A percentile compares a stretch with the other conserved stretches of the same genome.
Conservation (phyloP, 2,888 invertebrate genomes). For the Ischnus inquisitorius region DNA sequence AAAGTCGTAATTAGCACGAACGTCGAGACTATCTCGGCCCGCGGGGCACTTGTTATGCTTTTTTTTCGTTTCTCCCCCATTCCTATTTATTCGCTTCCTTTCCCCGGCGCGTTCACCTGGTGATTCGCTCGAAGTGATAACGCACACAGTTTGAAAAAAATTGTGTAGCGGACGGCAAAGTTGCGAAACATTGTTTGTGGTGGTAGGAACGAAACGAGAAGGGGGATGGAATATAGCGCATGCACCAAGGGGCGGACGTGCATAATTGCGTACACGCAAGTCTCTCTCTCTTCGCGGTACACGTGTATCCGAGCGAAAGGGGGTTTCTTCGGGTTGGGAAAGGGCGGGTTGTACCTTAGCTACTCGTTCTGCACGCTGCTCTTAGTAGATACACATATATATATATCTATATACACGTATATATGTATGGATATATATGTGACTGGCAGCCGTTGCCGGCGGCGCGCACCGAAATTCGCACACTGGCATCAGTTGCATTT, state of each 20-base stretch:
- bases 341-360: neutral
- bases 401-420: neutral
- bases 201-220: slow-evolving; percentile 31
- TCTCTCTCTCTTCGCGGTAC: neutral
- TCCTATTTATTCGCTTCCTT: too few relatives aligned
- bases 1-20: neutral
- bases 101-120: too few relatives aligned
- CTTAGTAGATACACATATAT: neutral
- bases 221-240: neutral
- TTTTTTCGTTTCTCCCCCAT: neutral
- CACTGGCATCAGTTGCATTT: slow-evolving; percentile 66
- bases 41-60: neutral
- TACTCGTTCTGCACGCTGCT: slow-evolving; percentile 5
- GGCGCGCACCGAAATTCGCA: slow-evolving; percentile 61
- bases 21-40: slow-evolving; percentile 3
- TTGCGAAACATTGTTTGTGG: too few relatives aligned
- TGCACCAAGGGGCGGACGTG: neutral
- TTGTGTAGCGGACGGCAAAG: too few relatives aligned
- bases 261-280: slow-evolving; percentile 45
- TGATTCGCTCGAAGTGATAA: too few relatives aligned
- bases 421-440: slow-evolving; percentile 5
- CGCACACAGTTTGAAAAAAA: too few relatives aligned
- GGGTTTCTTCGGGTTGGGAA: neutral
- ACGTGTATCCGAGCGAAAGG: slow-evolving; percentile 6
- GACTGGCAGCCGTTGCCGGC: slow-evolving; percentile 23